Base-by-base conservation (phyloP, 1,140 invertebrate genomes). In the Oryctes rhinoceros region DNA sequence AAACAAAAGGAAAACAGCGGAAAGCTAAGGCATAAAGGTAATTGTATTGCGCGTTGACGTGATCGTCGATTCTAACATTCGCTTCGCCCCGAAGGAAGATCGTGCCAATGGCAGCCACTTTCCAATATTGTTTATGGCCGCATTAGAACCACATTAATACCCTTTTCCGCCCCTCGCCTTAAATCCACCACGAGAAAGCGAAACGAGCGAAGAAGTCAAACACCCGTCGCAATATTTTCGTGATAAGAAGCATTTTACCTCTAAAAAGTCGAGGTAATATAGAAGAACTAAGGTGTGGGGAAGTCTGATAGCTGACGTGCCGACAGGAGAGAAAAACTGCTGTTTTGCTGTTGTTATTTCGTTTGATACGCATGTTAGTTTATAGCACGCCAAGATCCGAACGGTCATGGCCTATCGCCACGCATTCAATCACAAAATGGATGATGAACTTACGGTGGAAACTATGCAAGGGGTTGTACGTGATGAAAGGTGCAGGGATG, bases 371-470 rank as follows among this genome's bases (percentile, higher is more conserved):
- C 53, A 59, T 59, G 53, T 59, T 59, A 59, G 18, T 59, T 7
- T 18, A 6, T 18, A 13, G 18, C 53, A 59, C 53, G 53, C 53
- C 15, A 59, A 18, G 13, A n/a, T 59, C 6, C 15, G 53, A 59
- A 59, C 18, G 53, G 53, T 59, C 53, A 59, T 59, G 53, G 53
- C 53, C 53, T 59, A 59, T n/a, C 13, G 53, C 53, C 53, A 59
- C 53, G 53, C 53, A 59, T 18, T 59, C 53, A 59, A 59, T 59
- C 53, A 59, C 53, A 59, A 59, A 59, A 59, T 59, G 53, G 53
- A 59, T 59, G 53, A 11, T 30, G 39, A 44, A 44, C 39, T 5
- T 10, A 44, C 9, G 39, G 39, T 44, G 9, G 39, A 5, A 44
- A 44, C 39, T 44, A 44, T 53, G 49, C 49, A 18, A 18, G 11